phyloP scores from a whole-genome alignment of 2,113 vertebrate species.

The Varanus komodoensis region DNA sequence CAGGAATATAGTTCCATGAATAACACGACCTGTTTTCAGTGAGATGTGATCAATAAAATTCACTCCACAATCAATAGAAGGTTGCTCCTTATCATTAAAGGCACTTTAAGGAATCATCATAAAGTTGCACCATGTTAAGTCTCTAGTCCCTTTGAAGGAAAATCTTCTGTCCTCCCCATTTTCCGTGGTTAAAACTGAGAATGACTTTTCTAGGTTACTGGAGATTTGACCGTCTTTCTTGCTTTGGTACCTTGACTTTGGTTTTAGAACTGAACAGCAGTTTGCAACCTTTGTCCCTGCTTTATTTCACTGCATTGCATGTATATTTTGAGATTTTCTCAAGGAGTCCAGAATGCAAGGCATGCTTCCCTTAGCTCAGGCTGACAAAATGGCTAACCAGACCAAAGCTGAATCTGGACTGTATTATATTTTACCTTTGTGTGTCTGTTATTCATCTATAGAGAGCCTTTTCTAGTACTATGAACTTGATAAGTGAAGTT shows the following conservation, averaged over 20 bases:
- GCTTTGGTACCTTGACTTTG: not conserved
- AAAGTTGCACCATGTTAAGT: not conserved
- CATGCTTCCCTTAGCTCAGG: not conserved
- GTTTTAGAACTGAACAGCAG: not conserved
- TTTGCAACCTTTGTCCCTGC: not conserved
- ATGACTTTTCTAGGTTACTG: not conserved
- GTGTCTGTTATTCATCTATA: not conserved
- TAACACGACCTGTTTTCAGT: constrained; percentile 42
- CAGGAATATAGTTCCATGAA: constrained; percentile 44
- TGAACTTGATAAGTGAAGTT: not conserved
- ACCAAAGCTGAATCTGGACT: not conserved
- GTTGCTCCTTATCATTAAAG: constrained; percentile 9
- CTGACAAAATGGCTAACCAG: no score
- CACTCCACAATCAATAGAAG: not conserved
- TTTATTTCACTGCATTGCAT: not conserved
- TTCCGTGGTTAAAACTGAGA: not conserved
- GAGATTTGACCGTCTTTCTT: not conserved
- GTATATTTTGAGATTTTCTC: not conserved
- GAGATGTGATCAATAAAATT: constrained; percentile 38
- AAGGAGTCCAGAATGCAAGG: not conserved
- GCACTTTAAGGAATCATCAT: constrained; percentile 2
- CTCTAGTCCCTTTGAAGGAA: not conserved
- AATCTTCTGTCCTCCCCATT: not conserved
- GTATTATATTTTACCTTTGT: not conserved
- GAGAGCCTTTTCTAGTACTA: not conserved